These are phyloP conservation scores for Propithecus deckenii DNA, from an alignment of 2,797 vertebrate genomes.

Conservation along the genomic window DNA sequence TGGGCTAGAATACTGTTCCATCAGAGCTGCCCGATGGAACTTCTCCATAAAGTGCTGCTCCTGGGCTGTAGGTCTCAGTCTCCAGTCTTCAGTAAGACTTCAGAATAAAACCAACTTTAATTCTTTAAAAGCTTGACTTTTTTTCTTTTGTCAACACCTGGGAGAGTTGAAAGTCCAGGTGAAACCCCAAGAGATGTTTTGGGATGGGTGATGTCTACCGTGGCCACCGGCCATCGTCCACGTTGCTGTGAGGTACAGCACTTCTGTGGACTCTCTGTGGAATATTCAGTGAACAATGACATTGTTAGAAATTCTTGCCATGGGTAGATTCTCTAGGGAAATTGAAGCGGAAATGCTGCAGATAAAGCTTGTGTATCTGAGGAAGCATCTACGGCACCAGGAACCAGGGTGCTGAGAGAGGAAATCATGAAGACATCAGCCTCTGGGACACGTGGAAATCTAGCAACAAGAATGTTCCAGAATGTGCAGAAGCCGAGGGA, in stretches of 20 bases:
- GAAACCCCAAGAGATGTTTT: background rate
- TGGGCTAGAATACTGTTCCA: background rate
- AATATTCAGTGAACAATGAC: background rate
- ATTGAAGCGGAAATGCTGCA: background rate
- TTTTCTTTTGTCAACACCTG: background rate
- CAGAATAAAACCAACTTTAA: background rate
- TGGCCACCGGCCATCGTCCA: fast-evolving
- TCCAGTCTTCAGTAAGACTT: background rate
- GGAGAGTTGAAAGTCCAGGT: background rate
- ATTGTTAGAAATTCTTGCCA: background rate
- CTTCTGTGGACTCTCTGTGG: background rate
- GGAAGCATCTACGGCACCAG: background rate
- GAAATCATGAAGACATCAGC: background rate
- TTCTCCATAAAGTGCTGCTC: background rate
- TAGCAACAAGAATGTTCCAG: background rate
- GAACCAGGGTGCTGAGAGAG: background rate
- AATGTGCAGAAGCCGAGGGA: background rate
- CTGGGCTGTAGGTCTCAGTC: too few relatives aligned
- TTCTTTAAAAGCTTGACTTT: background rate
- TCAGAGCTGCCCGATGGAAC: background rate
- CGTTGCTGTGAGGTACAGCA: fast-evolving
- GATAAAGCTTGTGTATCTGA: background rate
- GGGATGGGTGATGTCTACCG: background rate
- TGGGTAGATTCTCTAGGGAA: background rate
- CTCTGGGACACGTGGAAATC: background rate